Evolutionary conservation across 2,113 vertebrate genomes (phyloP), one percentile per base, ranked within the genome.

Genomic region (Otocyon megalotis): DNA sequence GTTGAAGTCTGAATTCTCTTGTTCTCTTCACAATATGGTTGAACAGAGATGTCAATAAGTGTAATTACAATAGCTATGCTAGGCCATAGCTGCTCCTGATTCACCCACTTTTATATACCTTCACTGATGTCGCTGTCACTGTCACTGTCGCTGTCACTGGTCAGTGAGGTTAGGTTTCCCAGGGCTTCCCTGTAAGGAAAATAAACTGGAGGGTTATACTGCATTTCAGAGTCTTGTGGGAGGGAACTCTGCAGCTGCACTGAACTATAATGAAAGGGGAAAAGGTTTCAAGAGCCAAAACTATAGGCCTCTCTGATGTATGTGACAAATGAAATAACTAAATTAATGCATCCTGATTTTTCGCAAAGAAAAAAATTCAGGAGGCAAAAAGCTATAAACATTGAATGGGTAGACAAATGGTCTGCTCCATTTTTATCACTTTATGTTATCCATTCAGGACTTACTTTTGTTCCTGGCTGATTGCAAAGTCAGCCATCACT

Each of bases 391-490:
- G 32, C 69, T 77, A 22, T 15, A 19, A 11, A 72, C 19, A 50
- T 62, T 26, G 9, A 69, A 43, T 8, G 71, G 24, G 26, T 12
- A 56, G 16, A 43, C 8, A 15, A 72, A 86, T 1, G 53, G 74
- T 28, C 67, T 48, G 80, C 24, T 58, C n/a, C 22, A 62, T 35
- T 60, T 84, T n/a, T 16, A 4, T 30, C 35, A 69, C 58, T 37
- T 62, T 35, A 30, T 0, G 26, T n/a, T 20, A 3, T 24, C 12
- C 2, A 74, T 0, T 77, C 7, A 53, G 35, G 50, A 58, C 99
- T 99, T 98, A 99, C 99, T 98, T 99, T 69, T 99, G 99, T 48
- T 99, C 90, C 58, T 99, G 98, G 13, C 96, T 98, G 76, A 99
- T 93, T 6, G 98, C 56, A 84, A 99, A 99, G 53, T 99, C 99